A percentile compares a stretch with the other conserved stretches of the same genome.
These are phyloP conservation scores for Caenorhabditis imperialis DNA, from an alignment of 2,888 invertebrate genomes.

Conservation along the genomic window DNA sequence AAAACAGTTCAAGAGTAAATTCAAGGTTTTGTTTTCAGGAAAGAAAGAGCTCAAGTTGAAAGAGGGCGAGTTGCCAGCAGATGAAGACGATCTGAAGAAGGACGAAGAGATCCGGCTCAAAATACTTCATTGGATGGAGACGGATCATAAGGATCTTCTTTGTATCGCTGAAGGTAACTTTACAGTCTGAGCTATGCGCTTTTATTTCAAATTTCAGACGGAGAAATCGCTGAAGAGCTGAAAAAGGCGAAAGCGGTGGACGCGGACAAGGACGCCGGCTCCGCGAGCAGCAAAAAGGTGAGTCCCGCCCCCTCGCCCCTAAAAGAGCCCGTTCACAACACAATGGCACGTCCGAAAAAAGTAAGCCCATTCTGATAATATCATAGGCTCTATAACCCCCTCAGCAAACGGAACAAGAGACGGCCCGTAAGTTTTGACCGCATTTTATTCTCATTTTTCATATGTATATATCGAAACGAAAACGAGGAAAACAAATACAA, in stretches of 20 bases:
- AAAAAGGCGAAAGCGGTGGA: slow-evolving; percentile 27
- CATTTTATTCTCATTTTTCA: slow-evolving; percentile 30
- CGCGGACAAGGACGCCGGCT: neutral
- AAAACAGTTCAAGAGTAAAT: slow-evolving; percentile 12
- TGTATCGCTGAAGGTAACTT: slow-evolving; percentile 63
- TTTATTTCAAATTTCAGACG: slow-evolving; percentile 53
- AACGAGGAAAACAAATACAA: slow-evolving; percentile 7
- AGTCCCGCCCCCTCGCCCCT: no score
- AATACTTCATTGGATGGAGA: slow-evolving; percentile 66
- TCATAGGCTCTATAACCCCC: slow-evolving; percentile 47
- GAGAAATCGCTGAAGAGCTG: slow-evolving; percentile 65
- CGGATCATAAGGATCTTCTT: slow-evolving; percentile 64
- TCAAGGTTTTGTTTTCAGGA: slow-evolving; percentile 28
- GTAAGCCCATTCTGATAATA: slow-evolving; percentile 15
- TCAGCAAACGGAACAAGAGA: slow-evolving; percentile 14
- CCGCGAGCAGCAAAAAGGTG: slow-evolving; percentile 29
- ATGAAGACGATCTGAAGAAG: slow-evolving; percentile 68
- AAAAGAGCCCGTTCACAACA: no score
- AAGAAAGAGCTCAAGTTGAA: slow-evolving; percentile 55
- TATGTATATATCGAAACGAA: slow-evolving; percentile 5
- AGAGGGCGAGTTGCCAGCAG: slow-evolving; percentile 67
- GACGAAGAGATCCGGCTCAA: slow-evolving; percentile 69
- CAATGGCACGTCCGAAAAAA: no score
- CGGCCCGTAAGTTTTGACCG: slow-evolving; percentile 44
- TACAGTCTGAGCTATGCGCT: neutral